Conservation (phyloP, 2,888 invertebrate genomes). For the Eupithecia insigniata region DNA sequence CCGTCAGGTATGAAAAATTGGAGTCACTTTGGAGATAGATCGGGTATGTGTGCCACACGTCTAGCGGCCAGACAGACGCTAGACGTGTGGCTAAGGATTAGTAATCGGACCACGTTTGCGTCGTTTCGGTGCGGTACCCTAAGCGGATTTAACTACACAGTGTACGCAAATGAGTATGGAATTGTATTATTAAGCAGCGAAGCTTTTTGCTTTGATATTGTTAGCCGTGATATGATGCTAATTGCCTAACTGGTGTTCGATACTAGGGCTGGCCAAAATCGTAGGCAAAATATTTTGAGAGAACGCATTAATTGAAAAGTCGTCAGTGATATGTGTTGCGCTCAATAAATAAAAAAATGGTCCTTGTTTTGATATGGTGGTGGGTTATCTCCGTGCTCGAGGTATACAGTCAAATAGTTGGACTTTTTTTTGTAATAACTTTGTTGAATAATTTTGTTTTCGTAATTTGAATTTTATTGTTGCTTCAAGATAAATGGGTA, state of each 20-base stretch:
- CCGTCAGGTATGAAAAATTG: too few species aligned
- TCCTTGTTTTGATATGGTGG: background rate
- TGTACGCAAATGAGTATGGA: slow-evolving; percentile 38
- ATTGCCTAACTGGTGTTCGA: slow-evolving; percentile 44
- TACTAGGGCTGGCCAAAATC: slow-evolving; percentile 46
- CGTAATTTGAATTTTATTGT: background rate
- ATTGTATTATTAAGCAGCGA: slow-evolving; percentile 51
- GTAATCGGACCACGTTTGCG: background rate
- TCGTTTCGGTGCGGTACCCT: background rate
- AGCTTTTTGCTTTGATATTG: slow-evolving; percentile 56
- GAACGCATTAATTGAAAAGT: too few species aligned
- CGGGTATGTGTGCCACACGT: too few species aligned
- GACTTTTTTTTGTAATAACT: background rate
- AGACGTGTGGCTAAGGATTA: background rate
- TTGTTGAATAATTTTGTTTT: background rate
- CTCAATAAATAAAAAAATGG: background rate
- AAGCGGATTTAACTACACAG: slow-evolving; percentile 28
- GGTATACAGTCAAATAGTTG: background rate
- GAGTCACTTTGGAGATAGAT: too few species aligned
- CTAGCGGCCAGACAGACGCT: background rate
- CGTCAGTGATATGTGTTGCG: too few species aligned
- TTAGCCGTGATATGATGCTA: slow-evolving; percentile 53
- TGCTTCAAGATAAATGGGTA: background rate
- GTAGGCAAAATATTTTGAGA: background rate
- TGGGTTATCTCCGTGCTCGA: background rate